phyloP scores from a whole-genome alignment of 2,113 vertebrate species.

The Varanus salvator region DNA sequence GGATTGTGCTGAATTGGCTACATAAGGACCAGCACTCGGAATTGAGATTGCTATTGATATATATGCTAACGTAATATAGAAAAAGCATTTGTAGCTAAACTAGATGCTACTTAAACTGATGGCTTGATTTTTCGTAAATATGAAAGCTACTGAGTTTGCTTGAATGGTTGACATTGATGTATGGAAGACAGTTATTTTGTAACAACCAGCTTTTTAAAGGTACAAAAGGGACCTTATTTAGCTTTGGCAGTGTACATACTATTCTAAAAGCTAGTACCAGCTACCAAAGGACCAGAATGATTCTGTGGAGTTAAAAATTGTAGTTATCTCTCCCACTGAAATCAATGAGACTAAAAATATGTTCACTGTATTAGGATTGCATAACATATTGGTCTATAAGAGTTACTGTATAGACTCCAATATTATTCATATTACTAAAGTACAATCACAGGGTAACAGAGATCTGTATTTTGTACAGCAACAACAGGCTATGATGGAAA shows the following conservation, averaged over 20 bases:
- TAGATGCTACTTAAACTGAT: background rate
- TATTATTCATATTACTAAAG: constrained; percentile 11
- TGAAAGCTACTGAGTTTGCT: too few relatives aligned
- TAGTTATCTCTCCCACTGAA: background rate
- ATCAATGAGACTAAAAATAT: background rate
- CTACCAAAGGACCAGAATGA: background rate
- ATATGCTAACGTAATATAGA: background rate
- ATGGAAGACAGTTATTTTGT: background rate
- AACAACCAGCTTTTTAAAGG: background rate
- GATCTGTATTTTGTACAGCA: constrained; percentile 71
- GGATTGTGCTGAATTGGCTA: background rate
- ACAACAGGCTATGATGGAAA: constrained; percentile 70
- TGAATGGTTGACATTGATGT: background rate
- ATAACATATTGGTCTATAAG: background rate
- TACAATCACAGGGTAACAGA: constrained; percentile 13
- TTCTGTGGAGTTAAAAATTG: background rate
- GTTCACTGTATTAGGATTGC: background rate
- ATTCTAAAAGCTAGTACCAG: background rate
- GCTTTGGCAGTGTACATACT: background rate
- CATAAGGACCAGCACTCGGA: background rate
- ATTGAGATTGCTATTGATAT: background rate
- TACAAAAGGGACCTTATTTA: background rate
- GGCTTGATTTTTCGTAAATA: background rate
- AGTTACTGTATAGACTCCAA: too few relatives aligned
- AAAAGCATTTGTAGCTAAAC: background rate